Evolutionary conservation across 2,113 vertebrate genomes (phyloP), one percentile per base, ranked within the genome.

Genomic region (Trinectes maculatus): DNA sequence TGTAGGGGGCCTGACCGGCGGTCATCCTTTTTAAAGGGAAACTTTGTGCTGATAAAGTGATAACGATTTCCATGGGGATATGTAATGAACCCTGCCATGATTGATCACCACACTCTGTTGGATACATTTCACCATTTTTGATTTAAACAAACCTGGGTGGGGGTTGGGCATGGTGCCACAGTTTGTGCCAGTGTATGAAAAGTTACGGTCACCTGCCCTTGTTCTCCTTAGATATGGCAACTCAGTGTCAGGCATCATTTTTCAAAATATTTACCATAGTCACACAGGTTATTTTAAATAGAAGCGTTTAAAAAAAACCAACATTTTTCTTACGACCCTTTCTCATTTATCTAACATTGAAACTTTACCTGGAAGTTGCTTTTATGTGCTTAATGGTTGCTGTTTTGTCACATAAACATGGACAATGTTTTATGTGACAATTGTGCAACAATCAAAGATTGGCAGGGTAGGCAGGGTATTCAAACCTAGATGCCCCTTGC

Each of bases 191-290:
- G 4, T 51, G 21, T 8, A 58, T 39, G n/a, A 40, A 54, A 84
- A 66, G 83, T 85, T 79, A 82, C 48, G 80, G 49, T 64, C 76
- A 82, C 80, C 83, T 85, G 73, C 74, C 74, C 72, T 74, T 79
- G 44, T 64, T 49, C 15, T 71, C 8, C 4, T 59, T 6, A 36
- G 1, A 72, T 44, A 46, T 56, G 34, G 5, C 37, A 67, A 36
- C 31, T 60, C 48, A 79, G 49, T 63, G 2, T 70, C 22, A 11
- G 37, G 16, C 9, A 44, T 54, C 28, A 6, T 25, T 53, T 62
- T 42, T n/a, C 34, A 25, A 49, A 70, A 19, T 57, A 48, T 71
- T 52, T 37, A 49, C 51, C 29, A 2, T 25, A n/a, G 1, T 44
- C 33, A 47, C 22, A 11, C 24, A 22, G n/a, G 39, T 42, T 0